Evolutionary conservation across 2,888 invertebrate species (phyloP).

Genomic region (Drosophila kambysellisi): DNA sequence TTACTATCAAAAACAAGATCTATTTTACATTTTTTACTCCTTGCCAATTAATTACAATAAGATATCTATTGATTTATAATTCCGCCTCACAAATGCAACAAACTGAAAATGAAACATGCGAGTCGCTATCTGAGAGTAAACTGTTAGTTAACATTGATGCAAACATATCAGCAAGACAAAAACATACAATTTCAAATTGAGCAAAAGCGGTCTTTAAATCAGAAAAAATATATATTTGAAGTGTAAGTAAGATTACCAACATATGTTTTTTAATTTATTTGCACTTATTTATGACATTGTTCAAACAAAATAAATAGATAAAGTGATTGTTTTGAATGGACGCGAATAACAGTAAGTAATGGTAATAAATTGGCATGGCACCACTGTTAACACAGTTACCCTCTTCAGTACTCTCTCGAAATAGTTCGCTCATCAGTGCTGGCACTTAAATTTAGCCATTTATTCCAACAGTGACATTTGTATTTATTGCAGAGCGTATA

Average conservation of each 20-base stretch:
- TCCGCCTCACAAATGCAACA: slow-evolving; percentile 25
- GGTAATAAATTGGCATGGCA: background rate
- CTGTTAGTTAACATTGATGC: slow-evolving; percentile 25
- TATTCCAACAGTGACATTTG: background rate
- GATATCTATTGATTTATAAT: slow-evolving; percentile 52
- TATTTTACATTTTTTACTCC: slow-evolving; percentile 3
- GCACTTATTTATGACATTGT: background rate
- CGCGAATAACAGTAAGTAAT: slow-evolving; percentile 9
- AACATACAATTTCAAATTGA: background rate
- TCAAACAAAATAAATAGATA: background rate
- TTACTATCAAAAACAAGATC: background rate
- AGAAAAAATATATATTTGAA: background rate
- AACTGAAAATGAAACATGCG: slow-evolving; percentile 49
- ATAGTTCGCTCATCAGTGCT: slow-evolving; percentile 12
- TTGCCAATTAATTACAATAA: slow-evolving; percentile 60
- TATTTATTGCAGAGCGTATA: background rate
- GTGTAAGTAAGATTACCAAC: background rate
- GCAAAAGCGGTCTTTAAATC: background rate
- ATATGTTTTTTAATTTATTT: background rate
- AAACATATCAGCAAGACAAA: background rate
- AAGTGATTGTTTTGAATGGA: background rate
- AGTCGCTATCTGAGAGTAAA: slow-evolving; percentile 32
- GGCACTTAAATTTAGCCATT: slow-evolving; percentile 2
- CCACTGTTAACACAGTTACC: slow-evolving; percentile 20
- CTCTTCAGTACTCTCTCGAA: slow-evolving; percentile 8